Evolutionary conservation across 2,888 invertebrate genomes (phyloP), one percentile per base, ranked within the genome.

Genomic region (Coremacera marginata): DNA sequence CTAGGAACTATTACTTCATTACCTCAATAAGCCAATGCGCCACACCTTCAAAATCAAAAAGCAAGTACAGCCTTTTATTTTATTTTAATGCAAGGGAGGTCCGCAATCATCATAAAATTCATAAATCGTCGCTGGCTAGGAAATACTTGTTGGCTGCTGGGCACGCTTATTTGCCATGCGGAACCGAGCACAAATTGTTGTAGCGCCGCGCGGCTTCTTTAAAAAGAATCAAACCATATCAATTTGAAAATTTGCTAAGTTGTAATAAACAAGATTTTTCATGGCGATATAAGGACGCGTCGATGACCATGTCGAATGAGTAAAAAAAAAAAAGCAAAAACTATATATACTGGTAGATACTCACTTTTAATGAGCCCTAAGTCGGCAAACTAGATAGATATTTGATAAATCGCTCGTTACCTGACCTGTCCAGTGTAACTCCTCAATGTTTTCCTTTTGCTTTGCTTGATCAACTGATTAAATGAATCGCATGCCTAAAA

Each of bases 261-360:
- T 84, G 84, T 84, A 83, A 84, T 85, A 87, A 88, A 87, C 86
- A 86, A 86, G 83, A 87, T 87, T 84, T 81, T 84, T 72, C 83
- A 84, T 81, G 83, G 79, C 79, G 81, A 81, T 82, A 81, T 70
- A 68, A 68, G 52, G 49, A 63, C 70, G 22, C 62, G 62, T 51
- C 70, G 70, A 79, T 82, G 80, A 82, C 83, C 86, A 81, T 84
- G 83, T 75, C 87, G 84, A 86, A 86, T 87, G 25, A 49, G 71
- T 44, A 60, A 75, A 70, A 3, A 71, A 5, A 49, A 49, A 11
- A 44, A 44, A n/a, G n/a, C n/a, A n/a, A 44, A 44, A 11, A 51
- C 25, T 72, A 63, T 27, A n/a, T 79, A 75, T 82, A 82, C 81
- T 81, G 76, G 79, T 82, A 86, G 77, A 77, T 70, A 72, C 75